Evolutionary conservation across 2,113 vertebrate species (phyloP).

Genomic region (Ptyas mucosa): DNA sequence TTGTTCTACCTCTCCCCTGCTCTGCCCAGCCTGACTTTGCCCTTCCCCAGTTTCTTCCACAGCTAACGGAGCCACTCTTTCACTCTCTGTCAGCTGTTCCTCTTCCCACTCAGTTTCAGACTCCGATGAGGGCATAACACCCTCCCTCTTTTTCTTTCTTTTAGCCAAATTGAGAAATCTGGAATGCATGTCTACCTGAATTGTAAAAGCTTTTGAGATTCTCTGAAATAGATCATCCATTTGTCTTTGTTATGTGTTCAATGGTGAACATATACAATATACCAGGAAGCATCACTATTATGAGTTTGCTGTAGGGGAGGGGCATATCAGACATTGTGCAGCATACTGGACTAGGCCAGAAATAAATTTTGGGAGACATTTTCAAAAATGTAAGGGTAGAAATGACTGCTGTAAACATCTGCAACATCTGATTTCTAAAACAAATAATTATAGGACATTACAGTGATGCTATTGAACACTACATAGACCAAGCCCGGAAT

Average conservation of each 20-base stretch:
- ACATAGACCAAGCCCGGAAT: background rate
- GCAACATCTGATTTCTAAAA: background rate
- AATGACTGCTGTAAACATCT: background rate
- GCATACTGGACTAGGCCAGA: background rate
- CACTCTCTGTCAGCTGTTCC: no score
- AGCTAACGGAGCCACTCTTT: no score
- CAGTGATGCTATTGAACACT: background rate
- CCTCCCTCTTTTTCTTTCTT: background rate
- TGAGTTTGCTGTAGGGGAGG: background rate
- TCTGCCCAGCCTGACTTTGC: no score
- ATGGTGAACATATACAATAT: background rate
- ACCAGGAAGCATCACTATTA: background rate
- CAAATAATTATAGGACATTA: background rate
- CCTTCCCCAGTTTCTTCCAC: no score
- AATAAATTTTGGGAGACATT: background rate
- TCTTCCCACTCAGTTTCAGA: no score
- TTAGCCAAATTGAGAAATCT: background rate
- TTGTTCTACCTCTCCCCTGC: no score
- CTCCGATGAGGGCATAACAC: no score
- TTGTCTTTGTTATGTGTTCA: background rate
- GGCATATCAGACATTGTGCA: background rate
- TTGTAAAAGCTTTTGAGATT: background rate
- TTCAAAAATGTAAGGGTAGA: background rate
- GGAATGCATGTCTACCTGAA: background rate
- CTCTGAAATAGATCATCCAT: background rate